Evolutionary conservation across 2,113 vertebrate genomes (phyloP), one percentile per base, ranked within the genome.

Genomic region (Rhea pennata): DNA sequence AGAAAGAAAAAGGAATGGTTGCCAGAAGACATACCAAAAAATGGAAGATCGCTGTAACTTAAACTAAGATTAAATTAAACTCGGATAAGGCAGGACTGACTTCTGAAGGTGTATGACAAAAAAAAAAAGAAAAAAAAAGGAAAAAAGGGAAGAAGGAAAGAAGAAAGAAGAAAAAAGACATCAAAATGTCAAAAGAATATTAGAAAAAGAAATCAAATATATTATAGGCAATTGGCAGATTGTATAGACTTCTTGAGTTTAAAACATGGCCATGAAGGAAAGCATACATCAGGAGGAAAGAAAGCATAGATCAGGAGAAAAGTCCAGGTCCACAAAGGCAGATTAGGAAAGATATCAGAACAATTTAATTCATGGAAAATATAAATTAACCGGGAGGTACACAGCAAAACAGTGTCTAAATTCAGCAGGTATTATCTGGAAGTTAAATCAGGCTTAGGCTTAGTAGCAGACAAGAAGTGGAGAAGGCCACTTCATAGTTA

Each of bases 401-500:
- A 14, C 21, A 42, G 26, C 10, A 51, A 50, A 81, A 65, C 21
- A 65, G 5, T 4, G 15, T 12, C 15, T 75, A 59, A 81, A 59
- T 8, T 44, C 70, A 62, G 44, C 20, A 56, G 46, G 61, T 40
- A 9, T 66, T 12, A 71, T 40, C 22, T 54, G 27, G n/a, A 92
- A 23, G 10, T 54, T 73, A 88, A 73, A 40, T 54, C 15, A 42
- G 3, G 44, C 48, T 54, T 79, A 42, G 3, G 44, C 48, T 54
- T 79, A 13, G 73, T 26, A 69, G 5, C 22, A 54, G 61, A 53
- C 66, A 54, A 46, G 10, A 79, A 67, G 39, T 26, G 23, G 33
- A 61, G 33, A 72, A 54, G 4, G 36, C 21, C 20, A 39, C 36
- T 2, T 0, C 1, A 0, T 56, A 9, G 16, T 50, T 74, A 36